phyloP scores from a whole-genome alignment of 2,113 vertebrate genomes.

The Gasterosteus aculeatus region DNA sequence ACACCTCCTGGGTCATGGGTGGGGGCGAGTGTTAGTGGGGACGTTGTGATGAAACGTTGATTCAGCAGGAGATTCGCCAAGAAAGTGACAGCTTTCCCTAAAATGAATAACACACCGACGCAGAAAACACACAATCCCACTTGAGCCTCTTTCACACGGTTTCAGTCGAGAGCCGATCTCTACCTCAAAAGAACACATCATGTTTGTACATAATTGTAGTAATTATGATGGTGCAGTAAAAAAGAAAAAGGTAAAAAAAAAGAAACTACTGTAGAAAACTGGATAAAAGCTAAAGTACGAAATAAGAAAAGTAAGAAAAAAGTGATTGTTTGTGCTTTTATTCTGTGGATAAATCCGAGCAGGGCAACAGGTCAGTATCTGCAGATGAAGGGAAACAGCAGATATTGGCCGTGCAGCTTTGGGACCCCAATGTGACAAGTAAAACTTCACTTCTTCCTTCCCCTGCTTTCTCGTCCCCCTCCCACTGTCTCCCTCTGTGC shows the following conservation, averaged over 20 bases:
- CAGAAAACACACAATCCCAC: constrained; percentile 11
- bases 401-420: constrained; percentile 6
- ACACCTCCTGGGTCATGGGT: not conserved
- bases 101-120: constrained; percentile 3
- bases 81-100: constrained; percentile 16
- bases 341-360: not conserved
- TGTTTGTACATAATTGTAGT: not conserved
- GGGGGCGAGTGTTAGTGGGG: not conserved
- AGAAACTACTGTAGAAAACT: constrained; percentile 21
- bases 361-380: constrained; percentile 9
- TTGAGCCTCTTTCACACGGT: not conserved
- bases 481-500: not conserved
- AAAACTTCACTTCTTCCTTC: constrained; percentile 11
- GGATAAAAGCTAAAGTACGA: constrained; percentile 16
- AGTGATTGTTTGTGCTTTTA: not conserved
- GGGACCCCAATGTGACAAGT: not conserved
- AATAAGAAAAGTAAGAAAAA: constrained; percentile 12
- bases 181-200: not conserved
- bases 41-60: not conserved
- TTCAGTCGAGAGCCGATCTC: constrained; percentile 8
- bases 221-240: not conserved
- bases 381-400: not conserved
- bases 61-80: not conserved
- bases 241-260: not conserved
- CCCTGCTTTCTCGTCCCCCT: not conserved